A percentile compares a stretch with the other conserved stretches of the same genome.
These are phyloP conservation scores for Thymallus thymallus DNA, from an alignment of 2,113 vertebrate species.

Conservation along the genomic window DNA sequence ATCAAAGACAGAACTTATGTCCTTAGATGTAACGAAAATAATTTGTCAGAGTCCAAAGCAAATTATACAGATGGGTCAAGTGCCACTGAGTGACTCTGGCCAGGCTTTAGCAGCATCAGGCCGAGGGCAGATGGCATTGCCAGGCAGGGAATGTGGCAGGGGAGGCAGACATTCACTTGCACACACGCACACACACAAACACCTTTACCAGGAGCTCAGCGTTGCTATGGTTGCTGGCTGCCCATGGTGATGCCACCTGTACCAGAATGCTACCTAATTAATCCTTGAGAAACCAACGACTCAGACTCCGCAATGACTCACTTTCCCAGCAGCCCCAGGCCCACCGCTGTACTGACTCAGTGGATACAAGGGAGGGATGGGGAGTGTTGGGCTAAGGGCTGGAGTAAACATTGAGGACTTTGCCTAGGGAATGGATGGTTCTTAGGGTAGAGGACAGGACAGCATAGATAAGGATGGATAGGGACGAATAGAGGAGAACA, in stretches of 20 bases:
- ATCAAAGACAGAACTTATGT: no score
- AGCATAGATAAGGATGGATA: background rate
- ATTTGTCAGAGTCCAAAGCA: slow-evolving; percentile 11
- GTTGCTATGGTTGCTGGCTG: slow-evolving; percentile 36
- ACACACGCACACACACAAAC: background rate
- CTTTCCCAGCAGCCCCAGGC: slow-evolving; percentile 17
- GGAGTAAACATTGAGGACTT: no score
- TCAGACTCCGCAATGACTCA: slow-evolving; percentile 50
- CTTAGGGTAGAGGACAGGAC: background rate
- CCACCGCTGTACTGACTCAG: slow-evolving; percentile 24
- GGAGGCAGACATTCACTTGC: background rate
- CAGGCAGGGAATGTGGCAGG: slow-evolving; percentile 45
- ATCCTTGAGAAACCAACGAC: slow-evolving; percentile 40
- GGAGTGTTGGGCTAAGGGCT: slow-evolving; percentile 10
- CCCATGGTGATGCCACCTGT: slow-evolving; percentile 72
- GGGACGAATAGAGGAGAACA: background rate
- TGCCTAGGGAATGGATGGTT: no score
- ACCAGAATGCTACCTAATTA: slow-evolving; percentile 64
- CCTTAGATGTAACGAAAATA: no score
- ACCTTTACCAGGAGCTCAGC: slow-evolving; percentile 49
- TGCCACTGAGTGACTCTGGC: background rate
- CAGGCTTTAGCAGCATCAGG: slow-evolving; percentile 40
- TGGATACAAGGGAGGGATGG: slow-evolving; percentile 30
- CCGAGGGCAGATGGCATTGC: slow-evolving; percentile 62
- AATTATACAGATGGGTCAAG: slow-evolving; percentile 48